Conservation (phyloP, 2,797 vertebrate genomes). For the Pachyuromys duprasi region DNA sequence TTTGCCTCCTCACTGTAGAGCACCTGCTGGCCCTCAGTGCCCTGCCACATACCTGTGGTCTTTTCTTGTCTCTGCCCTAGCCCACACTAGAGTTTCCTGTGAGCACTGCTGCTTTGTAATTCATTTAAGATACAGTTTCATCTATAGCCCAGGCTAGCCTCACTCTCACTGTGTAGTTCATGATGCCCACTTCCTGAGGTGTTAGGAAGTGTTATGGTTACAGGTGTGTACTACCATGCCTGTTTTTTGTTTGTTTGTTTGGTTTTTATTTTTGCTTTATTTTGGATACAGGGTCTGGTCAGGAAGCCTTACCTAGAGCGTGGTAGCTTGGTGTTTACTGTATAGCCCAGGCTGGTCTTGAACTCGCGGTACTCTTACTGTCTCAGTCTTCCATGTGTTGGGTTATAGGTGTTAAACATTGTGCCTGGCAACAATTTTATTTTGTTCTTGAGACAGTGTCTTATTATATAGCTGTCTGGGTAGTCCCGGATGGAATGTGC, state of each 20-base stretch:
- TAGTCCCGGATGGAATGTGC: not conserved
- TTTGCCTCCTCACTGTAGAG: not conserved
- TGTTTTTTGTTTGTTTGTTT: not conserved
- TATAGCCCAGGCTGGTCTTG: not conserved
- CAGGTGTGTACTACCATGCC: not conserved
- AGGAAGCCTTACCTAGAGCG: too few species aligned
- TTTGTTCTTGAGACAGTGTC: not conserved
- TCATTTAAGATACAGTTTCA: not conserved
- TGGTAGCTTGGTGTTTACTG: too few species aligned
- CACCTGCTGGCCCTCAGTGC: not conserved
- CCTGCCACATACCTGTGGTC: not conserved
- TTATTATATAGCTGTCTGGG: not conserved
- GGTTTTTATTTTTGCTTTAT: not conserved
- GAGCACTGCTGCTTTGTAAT: not conserved
- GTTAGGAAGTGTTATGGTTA: not conserved
- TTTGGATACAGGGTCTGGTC: not conserved
- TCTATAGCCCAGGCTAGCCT: not conserved
- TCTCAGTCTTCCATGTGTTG: not conserved
- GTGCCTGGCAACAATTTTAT: not conserved
- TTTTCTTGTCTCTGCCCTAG: not conserved
- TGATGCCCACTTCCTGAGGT: too few species aligned
- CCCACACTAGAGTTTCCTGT: not conserved
- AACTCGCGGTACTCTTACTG: not conserved
- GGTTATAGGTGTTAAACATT: not conserved
- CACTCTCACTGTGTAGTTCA: not conserved